Evolutionary conservation across 2,797 vertebrate species (phyloP).

Genomic region (Cossypha caffra): DNA sequence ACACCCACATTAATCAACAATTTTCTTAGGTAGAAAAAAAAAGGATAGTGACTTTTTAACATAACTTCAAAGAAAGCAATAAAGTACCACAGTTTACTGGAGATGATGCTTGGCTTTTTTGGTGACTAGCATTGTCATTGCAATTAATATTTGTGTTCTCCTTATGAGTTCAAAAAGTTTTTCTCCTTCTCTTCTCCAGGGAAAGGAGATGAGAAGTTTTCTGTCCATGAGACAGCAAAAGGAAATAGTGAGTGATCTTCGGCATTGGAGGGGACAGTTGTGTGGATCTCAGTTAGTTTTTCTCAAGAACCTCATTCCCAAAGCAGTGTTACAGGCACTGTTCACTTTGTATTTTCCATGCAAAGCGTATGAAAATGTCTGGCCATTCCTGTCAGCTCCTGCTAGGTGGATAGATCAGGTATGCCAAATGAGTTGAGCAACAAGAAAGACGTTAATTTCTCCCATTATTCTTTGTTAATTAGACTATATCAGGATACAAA

Average conservation of each 20-base stretch:
- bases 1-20: background rate
- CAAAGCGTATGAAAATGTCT: background rate
- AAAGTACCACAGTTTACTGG: background rate
- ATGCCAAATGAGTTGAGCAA: background rate
- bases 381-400: background rate
- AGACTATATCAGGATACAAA: background rate
- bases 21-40: background rate
- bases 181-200: background rate
- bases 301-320: background rate
- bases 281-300: background rate
- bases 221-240: background rate
- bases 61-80: background rate
- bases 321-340: background rate
- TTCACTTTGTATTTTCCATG: background rate
- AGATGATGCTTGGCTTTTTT: background rate
- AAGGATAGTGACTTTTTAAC: background rate
- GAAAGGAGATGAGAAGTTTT: background rate
- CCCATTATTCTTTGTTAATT: background rate
- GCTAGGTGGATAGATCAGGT: background rate
- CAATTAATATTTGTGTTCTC: background rate
- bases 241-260: background rate
- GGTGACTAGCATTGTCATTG: background rate
- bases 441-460: background rate
- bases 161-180: background rate
- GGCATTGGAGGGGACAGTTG: rapidly evolving